These are phyloP conservation scores for Himalopsyche tibetana DNA, from an alignment of 2,888 invertebrate genomes.

Conservation along the genomic window DNA sequence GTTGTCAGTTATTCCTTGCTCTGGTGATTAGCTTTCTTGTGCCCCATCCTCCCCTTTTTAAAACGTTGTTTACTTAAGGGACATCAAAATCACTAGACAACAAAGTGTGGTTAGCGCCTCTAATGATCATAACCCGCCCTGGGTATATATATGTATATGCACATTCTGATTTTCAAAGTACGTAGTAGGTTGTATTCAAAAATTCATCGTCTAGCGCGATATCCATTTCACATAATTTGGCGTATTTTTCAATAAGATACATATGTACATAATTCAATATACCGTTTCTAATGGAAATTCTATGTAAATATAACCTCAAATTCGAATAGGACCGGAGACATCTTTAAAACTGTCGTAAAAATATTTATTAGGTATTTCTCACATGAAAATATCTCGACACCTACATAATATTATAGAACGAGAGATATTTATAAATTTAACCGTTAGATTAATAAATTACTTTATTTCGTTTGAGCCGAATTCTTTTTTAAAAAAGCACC, in stretches of 20 bases:
- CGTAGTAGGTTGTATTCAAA: too few relatives aligned
- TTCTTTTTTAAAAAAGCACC: slow-evolving; percentile 1
- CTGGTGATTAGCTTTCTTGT: too few relatives aligned
- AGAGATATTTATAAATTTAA: neutral
- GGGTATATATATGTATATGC: too few relatives aligned
- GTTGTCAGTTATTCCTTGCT: too few relatives aligned
- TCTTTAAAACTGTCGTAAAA: slow-evolving; percentile 17
- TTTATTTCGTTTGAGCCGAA: slow-evolving; percentile 9
- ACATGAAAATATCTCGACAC: neutral
- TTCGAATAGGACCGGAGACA: neutral
- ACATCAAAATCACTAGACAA: too few relatives aligned
- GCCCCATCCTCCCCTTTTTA: too few relatives aligned
- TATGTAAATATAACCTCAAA: slow-evolving; percentile 26
- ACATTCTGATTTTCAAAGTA: too few relatives aligned
- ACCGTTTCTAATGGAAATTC: slow-evolving; percentile 10
- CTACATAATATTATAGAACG: neutral
- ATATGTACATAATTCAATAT: neutral
- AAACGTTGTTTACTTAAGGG: too few relatives aligned
- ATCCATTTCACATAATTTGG: neutral
- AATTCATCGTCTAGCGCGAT: neutral
- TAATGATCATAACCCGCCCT: too few relatives aligned
- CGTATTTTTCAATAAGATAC: neutral
- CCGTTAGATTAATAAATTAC: slow-evolving; percentile 28
- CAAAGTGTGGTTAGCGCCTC: too few relatives aligned
- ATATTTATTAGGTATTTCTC: slow-evolving; percentile 26